Conservation (phyloP, 2,113 vertebrate genomes). For the Motacilla tschutschensis region DNA sequence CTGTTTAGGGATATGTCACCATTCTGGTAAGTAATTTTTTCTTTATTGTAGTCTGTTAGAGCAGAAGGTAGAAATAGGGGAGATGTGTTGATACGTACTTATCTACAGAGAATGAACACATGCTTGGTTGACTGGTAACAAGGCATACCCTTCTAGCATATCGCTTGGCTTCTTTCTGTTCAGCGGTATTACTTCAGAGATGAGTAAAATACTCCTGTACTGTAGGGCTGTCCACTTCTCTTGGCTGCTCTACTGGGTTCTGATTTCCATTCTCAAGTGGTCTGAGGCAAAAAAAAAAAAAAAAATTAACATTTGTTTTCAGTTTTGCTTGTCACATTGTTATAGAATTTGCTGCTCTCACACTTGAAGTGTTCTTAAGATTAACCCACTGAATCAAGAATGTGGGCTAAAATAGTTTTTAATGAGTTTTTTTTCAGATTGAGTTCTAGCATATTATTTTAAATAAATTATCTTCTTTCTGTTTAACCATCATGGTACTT, state of each 20-base stretch:
- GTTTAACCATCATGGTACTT: background rate
- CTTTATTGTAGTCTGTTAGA: background rate
- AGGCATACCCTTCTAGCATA: background rate
- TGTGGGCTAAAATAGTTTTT: conserved; percentile 5
- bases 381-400: background rate
- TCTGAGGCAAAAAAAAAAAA: background rate
- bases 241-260: background rate
- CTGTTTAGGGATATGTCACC: background rate
- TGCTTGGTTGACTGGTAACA: background rate
- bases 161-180: background rate
- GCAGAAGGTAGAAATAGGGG: background rate
- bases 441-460: conserved; percentile 9
- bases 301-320: background rate
- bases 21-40: background rate
- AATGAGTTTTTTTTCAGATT: conserved; percentile 27
- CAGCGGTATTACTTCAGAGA: background rate
- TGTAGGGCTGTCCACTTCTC: background rate
- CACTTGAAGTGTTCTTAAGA: background rate
- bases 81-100: background rate
- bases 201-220: background rate
- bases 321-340: background rate
- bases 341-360: background rate
- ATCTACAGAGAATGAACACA: background rate
- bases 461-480: conserved; percentile 9
- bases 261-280: conserved; percentile 1